Evolutionary conservation across 2,888 invertebrate species (phyloP), one percentile per base, ranked within the genome.

Genomic region (Caenorhabditis angaria): DNA sequence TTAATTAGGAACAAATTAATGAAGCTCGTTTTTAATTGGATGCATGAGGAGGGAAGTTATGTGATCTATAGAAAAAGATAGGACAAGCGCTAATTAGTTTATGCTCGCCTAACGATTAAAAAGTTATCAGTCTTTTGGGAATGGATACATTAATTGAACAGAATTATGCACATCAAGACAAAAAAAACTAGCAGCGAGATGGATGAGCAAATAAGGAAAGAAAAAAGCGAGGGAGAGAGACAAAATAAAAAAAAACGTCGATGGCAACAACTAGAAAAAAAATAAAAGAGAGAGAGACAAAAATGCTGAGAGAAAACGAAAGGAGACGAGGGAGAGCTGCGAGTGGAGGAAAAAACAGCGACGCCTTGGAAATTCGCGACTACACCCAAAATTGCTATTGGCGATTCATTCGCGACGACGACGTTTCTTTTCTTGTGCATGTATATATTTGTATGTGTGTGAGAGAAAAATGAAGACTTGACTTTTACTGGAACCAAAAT

Each of bases 131-230:
- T 41, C 41, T 41, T 12, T 3, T 10, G 41, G 18, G 41, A 41
- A 41, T 14, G 10, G 41, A 41, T 41, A 41, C 41, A 41, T 18
- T 41, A 41, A 41, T 41, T 41, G 41, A 41, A 41, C 41, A 41
- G 18, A 41, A 41, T 41, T 41, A 41, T 41, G 41, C 41, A 41
- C 41, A 41, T 18, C 41, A 41, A 41, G 41, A 41, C 10, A 41
- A 41, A 41, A 41, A 18, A n/a, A n/a, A n/a, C n/a, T n/a, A n/a
- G n/a, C n/a, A 41, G 41, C 41, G 14, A 14, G 41, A 41, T 41
- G 41, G 41, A 41, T 41, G 41, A 41, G 41, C 41, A 41, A 41
- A 41, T 41, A 41, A 41, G 41, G 41, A 41, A 41, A n/a, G n/a
- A n/a, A 32, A 32, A 41, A 41, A 41, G 41, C 41, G 41, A 41